Evolutionary conservation across 2,797 vertebrate genomes (phyloP).

Genomic region (Apogon talboti): DNA sequence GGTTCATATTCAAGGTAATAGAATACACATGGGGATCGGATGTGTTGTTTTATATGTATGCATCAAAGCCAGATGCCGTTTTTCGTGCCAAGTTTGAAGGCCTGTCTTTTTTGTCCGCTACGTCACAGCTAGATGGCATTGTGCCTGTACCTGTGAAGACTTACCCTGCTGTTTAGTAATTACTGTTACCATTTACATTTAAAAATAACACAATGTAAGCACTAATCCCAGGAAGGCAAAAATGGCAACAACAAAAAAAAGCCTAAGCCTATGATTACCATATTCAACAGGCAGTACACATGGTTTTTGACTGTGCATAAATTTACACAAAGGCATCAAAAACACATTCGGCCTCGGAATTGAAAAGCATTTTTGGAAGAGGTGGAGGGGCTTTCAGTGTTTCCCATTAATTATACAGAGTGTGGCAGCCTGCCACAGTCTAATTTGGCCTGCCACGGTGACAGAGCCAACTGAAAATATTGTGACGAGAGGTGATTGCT

Average conservation of each 20-base stretch:
- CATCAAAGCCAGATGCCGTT: conserved; percentile 17
- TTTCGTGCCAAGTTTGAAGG: conserved; percentile 1
- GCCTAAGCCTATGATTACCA: conserved; percentile 34
- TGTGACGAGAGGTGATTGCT: too few relatives aligned
- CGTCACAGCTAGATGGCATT: conserved; percentile 6
- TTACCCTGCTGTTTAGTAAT: conserved; percentile 1
- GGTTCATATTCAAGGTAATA: conserved; percentile 58
- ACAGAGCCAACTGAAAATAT: too few relatives aligned
- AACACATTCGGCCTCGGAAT: conserved; percentile 40
- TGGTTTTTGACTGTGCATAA: conserved; percentile 48
- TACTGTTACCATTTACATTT: conserved; percentile 16
- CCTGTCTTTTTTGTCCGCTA: conserved; percentile 3
- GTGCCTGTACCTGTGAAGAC: conserved; percentile 19
- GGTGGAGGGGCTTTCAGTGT: conserved; percentile 9
- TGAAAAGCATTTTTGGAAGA: conserved; percentile 30
- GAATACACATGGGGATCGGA: conserved; percentile 66
- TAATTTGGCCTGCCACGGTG: too few relatives aligned
- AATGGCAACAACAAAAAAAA: conserved; percentile 4
- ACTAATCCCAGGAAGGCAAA: conserved; percentile 23
- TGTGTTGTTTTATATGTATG: conserved; percentile 37
- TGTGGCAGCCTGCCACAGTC: not conserved
- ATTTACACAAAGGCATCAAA: conserved; percentile 56
- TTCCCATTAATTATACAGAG: not conserved
- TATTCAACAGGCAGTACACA: conserved; percentile 37
- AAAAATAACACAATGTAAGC: conserved; percentile 19